Evolutionary conservation across 23 tunicate genomes (phyloP).

Genomic region (Styela clava): DNA sequence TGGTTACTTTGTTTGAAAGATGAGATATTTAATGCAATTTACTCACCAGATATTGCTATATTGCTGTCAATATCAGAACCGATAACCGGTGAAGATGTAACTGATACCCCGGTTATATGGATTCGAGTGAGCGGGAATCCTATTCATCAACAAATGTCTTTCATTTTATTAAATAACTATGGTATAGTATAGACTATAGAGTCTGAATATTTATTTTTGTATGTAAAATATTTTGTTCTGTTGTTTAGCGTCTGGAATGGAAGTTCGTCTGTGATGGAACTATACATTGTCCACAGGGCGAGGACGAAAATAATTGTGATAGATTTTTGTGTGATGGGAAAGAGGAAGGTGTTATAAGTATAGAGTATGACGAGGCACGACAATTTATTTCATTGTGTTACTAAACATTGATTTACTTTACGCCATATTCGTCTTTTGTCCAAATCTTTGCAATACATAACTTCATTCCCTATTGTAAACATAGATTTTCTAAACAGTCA

Average conservation of each 20-base stretch:
- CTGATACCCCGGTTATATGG: too few species aligned
- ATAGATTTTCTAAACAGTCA: background rate
- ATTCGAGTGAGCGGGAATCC: background rate
- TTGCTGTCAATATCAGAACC: too few species aligned
- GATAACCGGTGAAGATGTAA: too few species aligned
- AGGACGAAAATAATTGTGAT: slow-evolving; percentile 17
- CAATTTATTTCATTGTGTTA: background rate
- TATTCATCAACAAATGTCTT: background rate
- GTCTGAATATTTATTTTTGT: too few species aligned
- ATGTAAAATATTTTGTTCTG: too few species aligned
- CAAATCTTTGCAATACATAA: too few species aligned
- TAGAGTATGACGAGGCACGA: slow-evolving; percentile 3
- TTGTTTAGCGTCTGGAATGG: too few species aligned
- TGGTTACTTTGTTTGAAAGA: too few species aligned
- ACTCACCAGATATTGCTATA: too few species aligned
- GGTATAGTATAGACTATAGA: too few species aligned
- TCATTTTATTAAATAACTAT: background rate
- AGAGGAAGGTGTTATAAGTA: background rate
- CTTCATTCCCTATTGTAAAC: background rate
- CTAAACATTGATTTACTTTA: background rate
- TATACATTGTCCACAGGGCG: background rate
- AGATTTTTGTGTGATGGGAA: slow-evolving; percentile 19
- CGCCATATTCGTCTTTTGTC: too few species aligned
- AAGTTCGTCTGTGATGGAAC: slow-evolving; percentile 7
- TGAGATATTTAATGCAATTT: too few species aligned